Percentiles rank a stretch among this genome's conserved stretches.
Conservation (phyloP, 1,140 invertebrate species). For the Parapsyche elsis region DNA sequence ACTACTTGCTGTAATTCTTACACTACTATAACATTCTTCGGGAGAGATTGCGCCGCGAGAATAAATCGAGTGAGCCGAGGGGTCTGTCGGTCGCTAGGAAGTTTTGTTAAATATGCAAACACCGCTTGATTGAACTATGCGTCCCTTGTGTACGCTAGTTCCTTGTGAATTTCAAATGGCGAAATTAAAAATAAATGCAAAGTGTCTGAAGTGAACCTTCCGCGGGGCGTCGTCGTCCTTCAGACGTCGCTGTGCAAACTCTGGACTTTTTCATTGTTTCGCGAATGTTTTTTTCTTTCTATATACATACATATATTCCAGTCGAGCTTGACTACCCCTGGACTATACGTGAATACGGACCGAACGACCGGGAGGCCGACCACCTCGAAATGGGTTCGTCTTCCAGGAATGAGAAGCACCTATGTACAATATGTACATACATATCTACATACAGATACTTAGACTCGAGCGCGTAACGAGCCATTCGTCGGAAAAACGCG, state of each 20-base stretch:
- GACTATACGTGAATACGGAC: no score
- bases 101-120: slow-evolving; percentile 28
- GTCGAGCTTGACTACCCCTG: no score
- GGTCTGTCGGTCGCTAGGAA: background rate
- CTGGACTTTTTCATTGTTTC: background rate
- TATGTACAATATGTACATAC: no score
- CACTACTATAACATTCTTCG: background rate
- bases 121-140: slow-evolving; percentile 24
- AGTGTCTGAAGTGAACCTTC: slow-evolving; percentile 2
- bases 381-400: no score
- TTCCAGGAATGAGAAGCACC: no score
- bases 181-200: slow-evolving; percentile 29
- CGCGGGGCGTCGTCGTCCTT: background rate
- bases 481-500: background rate
- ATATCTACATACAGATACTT: no score
- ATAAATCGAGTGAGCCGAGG: background rate
- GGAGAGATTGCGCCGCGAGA: background rate
- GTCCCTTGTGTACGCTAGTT: slow-evolving; percentile 10
- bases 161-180: slow-evolving; percentile 1
- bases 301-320: no score
- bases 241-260: background rate
- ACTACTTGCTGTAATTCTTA: no score
- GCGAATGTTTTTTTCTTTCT: background rate
- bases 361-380: no score
- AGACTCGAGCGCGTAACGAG: background rate